Percentiles rank a stretch among this genome's conserved stretches.
Conservation (phyloP, 30 jellyfish, hydroid and myxozoan genomes). For the Turritopsis dohrnii region DNA sequence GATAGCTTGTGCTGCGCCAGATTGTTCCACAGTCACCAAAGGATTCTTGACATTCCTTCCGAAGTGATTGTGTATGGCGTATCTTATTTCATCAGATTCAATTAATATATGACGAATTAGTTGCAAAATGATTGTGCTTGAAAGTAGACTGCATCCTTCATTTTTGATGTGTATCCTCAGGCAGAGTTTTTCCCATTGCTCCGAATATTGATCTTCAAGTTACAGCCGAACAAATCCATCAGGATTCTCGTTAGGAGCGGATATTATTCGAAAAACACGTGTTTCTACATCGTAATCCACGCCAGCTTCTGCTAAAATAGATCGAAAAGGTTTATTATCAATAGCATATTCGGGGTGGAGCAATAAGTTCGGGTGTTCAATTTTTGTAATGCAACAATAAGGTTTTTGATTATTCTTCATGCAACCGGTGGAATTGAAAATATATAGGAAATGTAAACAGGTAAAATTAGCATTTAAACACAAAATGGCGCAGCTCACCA, state of each 20-base stretch:
- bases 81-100: slow-evolving; percentile 3
- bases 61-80: not conserved
- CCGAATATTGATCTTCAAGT: slow-evolving; percentile 32
- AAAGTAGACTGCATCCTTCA: slow-evolving; percentile 32
- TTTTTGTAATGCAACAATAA: no score
- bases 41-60: not conserved
- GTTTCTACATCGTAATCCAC: not conserved
- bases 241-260: not conserved
- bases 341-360: not conserved
- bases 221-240: slow-evolving; percentile 41
- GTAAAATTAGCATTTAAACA: no score
- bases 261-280: not conserved
- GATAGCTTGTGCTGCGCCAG: slow-evolving; percentile 39
- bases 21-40: slow-evolving; percentile 20
- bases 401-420: no score
- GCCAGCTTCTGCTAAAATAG: not conserved
- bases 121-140: slow-evolving; percentile 15
- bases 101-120: slow-evolving; percentile 6
- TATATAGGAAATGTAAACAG: no score
- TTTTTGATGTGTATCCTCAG: slow-evolving; percentile 30
- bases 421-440: no score
- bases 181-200: slow-evolving; percentile 41
- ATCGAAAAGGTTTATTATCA: not conserved
- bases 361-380: no score
- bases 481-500: no score